Percentiles rank a stretch among this genome's conserved stretches.
Conservation (phyloP, 2,113 vertebrate genomes). For the Notothenia coriiceps region DNA sequence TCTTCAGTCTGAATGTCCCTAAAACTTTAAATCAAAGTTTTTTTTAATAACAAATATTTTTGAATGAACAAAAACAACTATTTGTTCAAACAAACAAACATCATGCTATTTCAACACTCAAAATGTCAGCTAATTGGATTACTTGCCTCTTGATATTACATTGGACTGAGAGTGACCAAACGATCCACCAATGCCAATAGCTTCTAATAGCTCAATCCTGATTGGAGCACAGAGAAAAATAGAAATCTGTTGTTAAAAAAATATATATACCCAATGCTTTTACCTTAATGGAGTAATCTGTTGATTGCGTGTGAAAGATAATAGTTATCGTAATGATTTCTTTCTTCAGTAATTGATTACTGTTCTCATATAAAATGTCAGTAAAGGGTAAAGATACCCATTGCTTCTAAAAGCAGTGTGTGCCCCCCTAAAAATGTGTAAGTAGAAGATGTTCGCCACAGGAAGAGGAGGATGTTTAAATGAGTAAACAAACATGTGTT, state of each 20-base stretch:
- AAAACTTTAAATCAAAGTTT: conserved; percentile 23
- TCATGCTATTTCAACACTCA: neutral
- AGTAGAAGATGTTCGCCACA: no score
- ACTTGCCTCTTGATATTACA: neutral
- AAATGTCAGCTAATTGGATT: neutral
- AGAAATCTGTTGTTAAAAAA: neutral
- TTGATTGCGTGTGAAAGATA: no score
- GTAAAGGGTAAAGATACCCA: no score
- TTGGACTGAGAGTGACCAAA: conserved; percentile 8
- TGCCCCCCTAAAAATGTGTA: no score
- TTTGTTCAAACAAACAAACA: neutral
- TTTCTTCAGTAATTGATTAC: no score
- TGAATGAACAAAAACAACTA: neutral
- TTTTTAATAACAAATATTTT: neutral
- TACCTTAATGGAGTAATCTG: no score
- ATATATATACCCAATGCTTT: no score
- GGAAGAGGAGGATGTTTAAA: no score
- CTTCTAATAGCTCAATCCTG: neutral
- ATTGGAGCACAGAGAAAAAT: neutral
- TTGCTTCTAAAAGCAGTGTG: no score
- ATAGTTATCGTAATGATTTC: no score
- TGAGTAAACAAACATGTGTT: no score
- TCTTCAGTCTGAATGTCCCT: conserved; percentile 9
- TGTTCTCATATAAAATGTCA: no score
- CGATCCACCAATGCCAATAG: neutral